A percentile compares a stretch with the other conserved stretches of the same genome.
phyloP scores from a whole-genome alignment of 2,113 vertebrate species.

The Thamnaconus septentrionalis region DNA sequence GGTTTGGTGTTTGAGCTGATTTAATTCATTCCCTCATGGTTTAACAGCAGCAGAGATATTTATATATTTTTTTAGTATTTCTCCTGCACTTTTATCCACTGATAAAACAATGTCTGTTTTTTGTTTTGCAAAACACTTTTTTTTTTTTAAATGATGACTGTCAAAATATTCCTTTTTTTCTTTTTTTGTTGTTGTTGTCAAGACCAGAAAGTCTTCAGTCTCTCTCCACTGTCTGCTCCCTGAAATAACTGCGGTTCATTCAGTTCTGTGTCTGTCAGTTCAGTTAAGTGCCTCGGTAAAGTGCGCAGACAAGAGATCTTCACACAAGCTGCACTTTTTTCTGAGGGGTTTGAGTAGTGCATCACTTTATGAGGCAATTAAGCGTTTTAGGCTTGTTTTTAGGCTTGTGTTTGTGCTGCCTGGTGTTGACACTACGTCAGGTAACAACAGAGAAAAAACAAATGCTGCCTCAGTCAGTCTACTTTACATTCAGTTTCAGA shows the following conservation, averaged over 20 bases:
- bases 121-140: constrained; percentile 21
- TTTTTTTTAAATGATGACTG: constrained; percentile 40
- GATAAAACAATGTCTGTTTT: constrained; percentile 27
- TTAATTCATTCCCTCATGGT: constrained; percentile 17
- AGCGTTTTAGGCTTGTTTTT: too few species aligned
- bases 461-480: too few species aligned
- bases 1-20: constrained; percentile 23
- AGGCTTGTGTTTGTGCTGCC: too few species aligned
- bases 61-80: not conserved
- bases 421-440: too few species aligned
- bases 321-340: not conserved
- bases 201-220: too few species aligned
- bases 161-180: constrained; percentile 16
- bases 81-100: constrained; percentile 15
- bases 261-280: not conserved
- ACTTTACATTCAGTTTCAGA: too few species aligned
- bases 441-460: too few species aligned
- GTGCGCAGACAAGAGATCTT: not conserved
- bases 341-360: too few species aligned
- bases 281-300: not conserved
- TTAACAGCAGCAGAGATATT: constrained; percentile 5
- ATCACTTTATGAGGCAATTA: too few species aligned
- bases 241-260: too few species aligned
- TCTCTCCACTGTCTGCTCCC: too few species aligned
- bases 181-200: too few species aligned